Evolutionary conservation across 92 coral and sea anemone species (phyloP).

Genomic region (Siderastrea radians): DNA sequence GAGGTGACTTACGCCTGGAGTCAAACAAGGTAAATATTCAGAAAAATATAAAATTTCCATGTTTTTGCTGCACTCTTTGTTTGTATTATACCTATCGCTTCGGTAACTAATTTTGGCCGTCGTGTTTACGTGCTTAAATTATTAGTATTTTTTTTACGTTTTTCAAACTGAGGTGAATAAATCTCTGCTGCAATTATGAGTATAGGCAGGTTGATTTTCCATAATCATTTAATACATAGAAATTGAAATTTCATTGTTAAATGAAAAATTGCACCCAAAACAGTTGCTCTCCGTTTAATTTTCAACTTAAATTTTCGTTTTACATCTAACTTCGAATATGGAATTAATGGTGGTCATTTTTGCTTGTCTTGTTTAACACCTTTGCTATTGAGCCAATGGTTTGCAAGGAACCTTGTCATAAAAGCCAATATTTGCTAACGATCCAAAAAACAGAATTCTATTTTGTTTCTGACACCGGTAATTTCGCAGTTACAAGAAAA

Average conservation of each 20-base stretch:
- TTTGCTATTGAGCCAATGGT: constrained; percentile 1
- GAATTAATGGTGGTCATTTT: not conserved
- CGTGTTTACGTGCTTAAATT: not conserved
- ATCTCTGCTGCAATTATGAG: not conserved
- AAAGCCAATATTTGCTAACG: constrained; percentile 26
- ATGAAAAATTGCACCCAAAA: not conserved
- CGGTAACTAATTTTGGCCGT: not conserved
- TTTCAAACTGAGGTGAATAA: not conserved
- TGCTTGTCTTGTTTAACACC: constrained; percentile 10
- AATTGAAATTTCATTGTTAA: not conserved
- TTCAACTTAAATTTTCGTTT: not conserved
- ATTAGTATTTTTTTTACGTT: not conserved
- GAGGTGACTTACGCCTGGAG: not conserved
- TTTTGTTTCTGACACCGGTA: not conserved
- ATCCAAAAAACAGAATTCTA: constrained; percentile 5
- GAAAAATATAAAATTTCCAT: not conserved
- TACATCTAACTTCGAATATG: not conserved
- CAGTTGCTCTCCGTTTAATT: not conserved
- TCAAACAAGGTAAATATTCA: constrained; percentile 19
- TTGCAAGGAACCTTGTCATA: not conserved
- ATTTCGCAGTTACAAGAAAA: not conserved
- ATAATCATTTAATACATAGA: not conserved
- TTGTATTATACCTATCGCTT: not conserved
- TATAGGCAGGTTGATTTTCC: not conserved
- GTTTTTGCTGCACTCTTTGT: not conserved